These are phyloP conservation scores for Xylota sylvarum DNA, from an alignment of 2,888 invertebrate species.

Conservation along the genomic window DNA sequence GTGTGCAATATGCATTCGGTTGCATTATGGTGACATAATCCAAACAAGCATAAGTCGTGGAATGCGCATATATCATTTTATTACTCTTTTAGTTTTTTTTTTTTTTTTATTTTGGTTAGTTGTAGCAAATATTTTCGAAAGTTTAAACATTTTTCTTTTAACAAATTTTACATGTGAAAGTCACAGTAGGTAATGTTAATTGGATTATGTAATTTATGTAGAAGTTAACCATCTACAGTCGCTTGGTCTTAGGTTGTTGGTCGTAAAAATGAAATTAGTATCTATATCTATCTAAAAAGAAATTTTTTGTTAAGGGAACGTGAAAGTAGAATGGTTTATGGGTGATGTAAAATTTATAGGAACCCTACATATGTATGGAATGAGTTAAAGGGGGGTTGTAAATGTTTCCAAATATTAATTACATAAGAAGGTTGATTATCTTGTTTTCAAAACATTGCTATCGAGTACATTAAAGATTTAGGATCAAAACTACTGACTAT, in stretches of 20 bases:
- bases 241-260: constrained; percentile 8
- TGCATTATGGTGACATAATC: constrained; percentile 45
- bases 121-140: constrained; percentile 13
- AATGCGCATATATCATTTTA: constrained; percentile 11
- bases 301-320: background rate
- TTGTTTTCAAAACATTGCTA: too few species aligned
- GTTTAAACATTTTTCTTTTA: background rate
- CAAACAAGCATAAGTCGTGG: background rate
- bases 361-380: too few species aligned
- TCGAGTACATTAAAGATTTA: too few species aligned
- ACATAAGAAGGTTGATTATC: too few species aligned
- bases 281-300: background rate
- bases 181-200: background rate
- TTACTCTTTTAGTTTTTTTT: background rate
- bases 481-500: too few species aligned
- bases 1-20: constrained; percentile 26
- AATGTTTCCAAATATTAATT: too few species aligned
- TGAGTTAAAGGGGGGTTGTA: too few species aligned
- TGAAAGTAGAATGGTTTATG: too few species aligned
- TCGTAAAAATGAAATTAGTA: constrained; percentile 4
- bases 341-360: too few species aligned
- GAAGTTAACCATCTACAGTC: background rate
- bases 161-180: background rate
- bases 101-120: too few species aligned
- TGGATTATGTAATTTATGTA: constrained; percentile 13